phyloP scores from a whole-genome alignment of 2,888 invertebrate genomes.

The Linhomoeus sp. region DNA sequence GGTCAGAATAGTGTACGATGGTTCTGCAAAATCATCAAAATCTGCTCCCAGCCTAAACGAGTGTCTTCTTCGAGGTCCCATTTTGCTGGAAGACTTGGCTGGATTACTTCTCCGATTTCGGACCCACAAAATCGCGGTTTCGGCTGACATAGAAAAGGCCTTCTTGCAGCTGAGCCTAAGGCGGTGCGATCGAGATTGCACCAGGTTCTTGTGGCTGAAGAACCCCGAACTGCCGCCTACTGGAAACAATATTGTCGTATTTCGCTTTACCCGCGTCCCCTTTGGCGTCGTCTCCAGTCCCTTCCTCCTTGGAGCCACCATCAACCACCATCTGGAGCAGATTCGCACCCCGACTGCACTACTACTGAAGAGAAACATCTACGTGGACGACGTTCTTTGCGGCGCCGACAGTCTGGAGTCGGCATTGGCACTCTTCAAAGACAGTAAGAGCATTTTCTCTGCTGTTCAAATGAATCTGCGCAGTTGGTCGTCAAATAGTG shows the following conservation, averaged over 20 bases:
- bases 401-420: too few species aligned
- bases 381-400: too few species aligned
- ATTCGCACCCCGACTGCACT: too few species aligned
- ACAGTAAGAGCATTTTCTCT: too few species aligned
- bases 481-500: too few species aligned
- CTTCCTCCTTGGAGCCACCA: background rate
- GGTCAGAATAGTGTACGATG: conserved; percentile 9
- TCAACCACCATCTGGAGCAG: too few species aligned
- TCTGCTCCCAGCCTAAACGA: conserved; percentile 8
- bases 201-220: conserved; percentile 3
- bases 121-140: conserved; percentile 1
- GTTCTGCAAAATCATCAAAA: background rate
- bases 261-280: background rate
- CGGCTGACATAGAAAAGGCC: too few species aligned
- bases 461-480: too few species aligned
- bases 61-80: too few species aligned
- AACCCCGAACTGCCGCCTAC: background rate
- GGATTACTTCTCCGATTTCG: conserved; percentile 8
- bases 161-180: conserved; percentile 8
- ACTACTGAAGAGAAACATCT: too few species aligned
- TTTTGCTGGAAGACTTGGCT: conserved; percentile 2
- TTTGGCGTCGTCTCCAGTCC: background rate
- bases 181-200: conserved; percentile 5
- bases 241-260: background rate
- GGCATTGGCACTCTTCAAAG: too few species aligned